A percentile compares a stretch with the other conserved stretches of the same genome.
These are phyloP conservation scores for Oreochromis mossambicus DNA, from an alignment of 2,797 vertebrate genomes.

Conservation along the genomic window DNA sequence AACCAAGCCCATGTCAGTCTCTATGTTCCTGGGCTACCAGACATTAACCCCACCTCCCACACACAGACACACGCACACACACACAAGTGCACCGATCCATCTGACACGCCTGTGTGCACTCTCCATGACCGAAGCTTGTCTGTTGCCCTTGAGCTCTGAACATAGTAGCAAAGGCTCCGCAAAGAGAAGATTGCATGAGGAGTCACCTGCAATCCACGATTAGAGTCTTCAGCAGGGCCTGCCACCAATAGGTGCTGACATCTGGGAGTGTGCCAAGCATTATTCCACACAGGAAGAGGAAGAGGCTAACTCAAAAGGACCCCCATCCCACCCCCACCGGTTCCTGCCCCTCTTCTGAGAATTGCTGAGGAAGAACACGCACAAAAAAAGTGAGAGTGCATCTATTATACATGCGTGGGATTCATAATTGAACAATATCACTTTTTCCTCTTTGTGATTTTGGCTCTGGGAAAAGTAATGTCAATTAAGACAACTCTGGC, in stretches of 20 bases:
- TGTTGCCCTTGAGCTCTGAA: constrained; percentile 68
- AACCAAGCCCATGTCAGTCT: constrained; percentile 18
- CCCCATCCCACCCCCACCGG: not conserved
- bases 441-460: constrained; percentile 62
- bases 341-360: not conserved
- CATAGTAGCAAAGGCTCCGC: not conserved
- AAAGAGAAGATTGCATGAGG: constrained; percentile 27
- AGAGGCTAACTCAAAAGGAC: constrained; percentile 10
- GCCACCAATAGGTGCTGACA: constrained; percentile 64
- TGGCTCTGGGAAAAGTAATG: constrained; percentile 44
- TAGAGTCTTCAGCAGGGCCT: constrained; percentile 42
- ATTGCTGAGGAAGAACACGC: constrained; percentile 19
- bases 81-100: not conserved
- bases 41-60: constrained; percentile 7
- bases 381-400: constrained; percentile 27
- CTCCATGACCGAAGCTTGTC: constrained; percentile 58
- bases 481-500: constrained; percentile 30
- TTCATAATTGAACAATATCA: constrained; percentile 71
- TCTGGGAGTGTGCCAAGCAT: constrained; percentile 35
- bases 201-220: constrained; percentile 54
- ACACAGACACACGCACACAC: not conserved
- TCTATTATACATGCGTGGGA: constrained; percentile 66
- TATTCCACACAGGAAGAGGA: constrained; percentile 28
- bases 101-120: constrained; percentile 42
- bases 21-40: constrained; percentile 6